A percentile compares a stretch with the other conserved stretches of the same genome.
Conservation (phyloP, 2,797 vertebrate genomes). For the Girardinus metallicus region DNA sequence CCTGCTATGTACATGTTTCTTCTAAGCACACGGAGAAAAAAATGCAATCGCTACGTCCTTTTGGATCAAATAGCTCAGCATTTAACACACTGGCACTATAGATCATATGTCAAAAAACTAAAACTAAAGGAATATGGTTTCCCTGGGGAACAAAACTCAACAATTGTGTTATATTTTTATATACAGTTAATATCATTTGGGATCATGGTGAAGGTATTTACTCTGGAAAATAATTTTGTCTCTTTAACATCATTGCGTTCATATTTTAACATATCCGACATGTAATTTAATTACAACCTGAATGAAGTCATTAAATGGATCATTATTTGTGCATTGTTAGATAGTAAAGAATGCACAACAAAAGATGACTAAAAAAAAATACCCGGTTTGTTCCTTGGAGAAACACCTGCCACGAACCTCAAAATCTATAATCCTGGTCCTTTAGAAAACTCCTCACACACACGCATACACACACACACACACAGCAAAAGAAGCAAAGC, state of each 20-base stretch:
- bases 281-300: slow-evolving; percentile 50
- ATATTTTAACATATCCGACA: neutral
- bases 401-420: slow-evolving; percentile 68
- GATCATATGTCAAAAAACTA: neutral
- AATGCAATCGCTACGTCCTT: neutral
- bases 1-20: neutral
- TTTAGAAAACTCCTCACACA: slow-evolving; percentile 48
- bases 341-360: neutral
- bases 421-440: slow-evolving; percentile 55
- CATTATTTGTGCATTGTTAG: slow-evolving; percentile 17
- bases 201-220: neutral
- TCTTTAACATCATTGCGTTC: neutral
- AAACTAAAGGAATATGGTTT: neutral
- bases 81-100: neutral
- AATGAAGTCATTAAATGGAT: slow-evolving; percentile 47
- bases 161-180: neutral
- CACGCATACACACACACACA: slow-evolving; percentile 19
- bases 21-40: neutral
- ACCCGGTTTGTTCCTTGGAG: slow-evolving; percentile 17
- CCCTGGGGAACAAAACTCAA: neutral
- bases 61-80: neutral
- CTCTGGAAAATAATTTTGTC: neutral
- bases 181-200: neutral
- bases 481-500: slow-evolving; percentile 50
- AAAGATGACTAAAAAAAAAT: neutral